A percentile compares a stretch with the other conserved stretches of the same genome.
Evolutionary conservation across 1,140 invertebrate genomes (phyloP).

Genomic region (Danaus melanippus): DNA sequence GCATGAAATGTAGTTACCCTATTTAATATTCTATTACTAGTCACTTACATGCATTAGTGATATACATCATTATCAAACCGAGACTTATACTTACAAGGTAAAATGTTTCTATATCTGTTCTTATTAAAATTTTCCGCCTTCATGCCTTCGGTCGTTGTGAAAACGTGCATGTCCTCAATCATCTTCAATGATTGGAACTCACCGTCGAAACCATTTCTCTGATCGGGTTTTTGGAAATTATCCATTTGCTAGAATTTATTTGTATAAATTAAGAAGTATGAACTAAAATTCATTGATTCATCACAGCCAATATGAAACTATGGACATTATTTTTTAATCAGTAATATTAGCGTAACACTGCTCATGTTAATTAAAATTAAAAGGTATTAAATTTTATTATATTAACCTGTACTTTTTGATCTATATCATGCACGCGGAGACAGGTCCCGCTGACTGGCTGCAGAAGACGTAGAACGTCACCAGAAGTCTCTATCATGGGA

Average conservation of each 20-base stretch:
- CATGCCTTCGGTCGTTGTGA: slow-evolving; percentile 91
- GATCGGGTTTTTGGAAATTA: slow-evolving; percentile 31
- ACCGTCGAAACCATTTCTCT: slow-evolving; percentile 89
- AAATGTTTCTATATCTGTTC: slow-evolving; percentile 98
- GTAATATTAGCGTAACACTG: neutral
- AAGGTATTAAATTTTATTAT: neutral
- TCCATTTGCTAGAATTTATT: slow-evolving; percentile 60
- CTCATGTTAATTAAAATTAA: neutral
- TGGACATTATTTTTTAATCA: too few relatives aligned
- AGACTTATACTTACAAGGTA: slow-evolving; percentile 82
- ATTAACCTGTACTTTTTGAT: slow-evolving; percentile 80
- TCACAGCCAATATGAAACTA: too few relatives aligned
- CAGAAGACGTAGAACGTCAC: slow-evolving; percentile 95
- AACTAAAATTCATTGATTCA: too few relatives aligned
- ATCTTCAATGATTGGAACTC: slow-evolving; percentile 97
- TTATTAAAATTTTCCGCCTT: slow-evolving; percentile 92
- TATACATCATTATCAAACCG: neutral
- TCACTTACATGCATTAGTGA: too few relatives aligned
- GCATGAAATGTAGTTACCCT: too few relatives aligned
- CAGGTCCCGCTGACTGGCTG: slow-evolving; percentile 97
- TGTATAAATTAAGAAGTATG: neutral
- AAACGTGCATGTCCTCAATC: slow-evolving; percentile 92
- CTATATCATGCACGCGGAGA: slow-evolving; percentile 92
- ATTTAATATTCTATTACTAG: too few relatives aligned
- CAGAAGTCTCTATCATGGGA: slow-evolving; percentile 98